A percentile compares a stretch with the other conserved stretches of the same genome.
These are phyloP conservation scores for Drosophila truncata DNA, from an alignment of 1,140 invertebrate species.

Conservation along the genomic window DNA sequence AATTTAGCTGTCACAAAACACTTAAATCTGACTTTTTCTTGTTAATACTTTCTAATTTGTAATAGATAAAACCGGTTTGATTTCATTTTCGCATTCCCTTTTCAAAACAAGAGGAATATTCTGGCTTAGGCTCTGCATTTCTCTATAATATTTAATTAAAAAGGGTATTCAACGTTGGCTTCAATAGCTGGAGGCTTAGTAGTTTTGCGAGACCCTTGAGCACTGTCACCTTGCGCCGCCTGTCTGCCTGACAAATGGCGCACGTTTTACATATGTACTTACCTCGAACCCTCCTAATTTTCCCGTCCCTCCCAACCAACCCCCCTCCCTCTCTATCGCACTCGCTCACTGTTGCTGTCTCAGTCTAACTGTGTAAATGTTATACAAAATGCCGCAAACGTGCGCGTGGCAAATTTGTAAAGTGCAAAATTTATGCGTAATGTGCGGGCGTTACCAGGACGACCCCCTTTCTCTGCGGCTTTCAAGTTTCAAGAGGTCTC, in stretches of 20 bases:
- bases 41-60: too few relatives aligned
- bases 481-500: slow-evolving; percentile 75
- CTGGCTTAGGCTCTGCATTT: too few relatives aligned
- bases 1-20: too few relatives aligned
- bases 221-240: slow-evolving; percentile 62
- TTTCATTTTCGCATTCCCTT: too few relatives aligned
- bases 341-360: not conserved
- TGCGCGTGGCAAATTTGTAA: slow-evolving; percentile 83
- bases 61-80: too few relatives aligned
- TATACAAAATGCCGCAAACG: slow-evolving; percentile 81
- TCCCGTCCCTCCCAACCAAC: not conserved
- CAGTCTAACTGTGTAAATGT: slow-evolving; percentile 63
- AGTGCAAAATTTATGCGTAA: slow-evolving; percentile 84
- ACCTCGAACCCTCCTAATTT: slow-evolving; percentile 50
- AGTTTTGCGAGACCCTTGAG: slow-evolving; percentile 40
- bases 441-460: slow-evolving; percentile 71
- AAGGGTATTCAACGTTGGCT: slow-evolving; percentile 12
- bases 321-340: not conserved
- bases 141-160: not conserved
- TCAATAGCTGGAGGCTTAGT: slow-evolving; percentile 6
- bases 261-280: slow-evolving; percentile 81
- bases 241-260: slow-evolving; percentile 72
- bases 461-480: slow-evolving; percentile 49
- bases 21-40: too few relatives aligned
- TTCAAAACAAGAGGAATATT: too few relatives aligned